A percentile compares a stretch with the other conserved stretches of the same genome.
Evolutionary conservation across 1,140 invertebrate genomes (phyloP).

Genomic region (Papilio glaucus): DNA sequence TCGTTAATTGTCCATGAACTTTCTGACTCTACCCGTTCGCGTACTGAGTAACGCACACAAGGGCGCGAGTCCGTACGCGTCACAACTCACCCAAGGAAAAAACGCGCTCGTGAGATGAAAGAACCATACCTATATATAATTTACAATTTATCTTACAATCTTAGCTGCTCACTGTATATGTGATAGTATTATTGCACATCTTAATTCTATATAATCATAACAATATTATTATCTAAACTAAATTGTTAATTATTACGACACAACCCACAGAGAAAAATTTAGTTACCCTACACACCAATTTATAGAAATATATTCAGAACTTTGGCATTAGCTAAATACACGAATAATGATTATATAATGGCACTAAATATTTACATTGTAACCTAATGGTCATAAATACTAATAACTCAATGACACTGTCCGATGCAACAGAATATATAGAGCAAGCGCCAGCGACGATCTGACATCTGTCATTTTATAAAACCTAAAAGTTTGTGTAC

Average conservation of each 20-base stretch:
- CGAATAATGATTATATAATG: conserved; percentile 69
- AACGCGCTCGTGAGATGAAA: too few relatives aligned
- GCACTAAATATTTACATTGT: conserved; percentile 79
- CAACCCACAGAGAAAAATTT: conserved; percentile 48
- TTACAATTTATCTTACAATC: conserved; percentile 24
- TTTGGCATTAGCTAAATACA: conserved; percentile 76
- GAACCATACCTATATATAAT: too few relatives aligned
- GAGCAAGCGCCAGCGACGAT: too few relatives aligned
- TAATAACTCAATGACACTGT: conserved; percentile 32
- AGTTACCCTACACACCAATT: conserved; percentile 41
- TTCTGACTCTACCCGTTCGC: too few relatives aligned
- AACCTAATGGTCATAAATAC: conserved; percentile 50
- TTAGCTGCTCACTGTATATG: background rate
- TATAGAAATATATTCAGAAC: conserved; percentile 61
- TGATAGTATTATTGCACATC: conserved; percentile 45
- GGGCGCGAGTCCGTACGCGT: too few relatives aligned
- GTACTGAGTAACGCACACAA: too few relatives aligned
- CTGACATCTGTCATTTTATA: too few relatives aligned
- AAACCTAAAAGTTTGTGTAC: too few relatives aligned
- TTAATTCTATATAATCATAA: conserved; percentile 38
- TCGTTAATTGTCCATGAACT: too few relatives aligned
- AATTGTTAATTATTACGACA: conserved; percentile 46
- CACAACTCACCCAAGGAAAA: too few relatives aligned
- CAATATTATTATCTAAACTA: background rate
- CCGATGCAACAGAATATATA: conserved; percentile 32